Evolutionary conservation across 2,797 vertebrate species (phyloP).

Genomic region (Tenualosa thibaudeaui): DNA sequence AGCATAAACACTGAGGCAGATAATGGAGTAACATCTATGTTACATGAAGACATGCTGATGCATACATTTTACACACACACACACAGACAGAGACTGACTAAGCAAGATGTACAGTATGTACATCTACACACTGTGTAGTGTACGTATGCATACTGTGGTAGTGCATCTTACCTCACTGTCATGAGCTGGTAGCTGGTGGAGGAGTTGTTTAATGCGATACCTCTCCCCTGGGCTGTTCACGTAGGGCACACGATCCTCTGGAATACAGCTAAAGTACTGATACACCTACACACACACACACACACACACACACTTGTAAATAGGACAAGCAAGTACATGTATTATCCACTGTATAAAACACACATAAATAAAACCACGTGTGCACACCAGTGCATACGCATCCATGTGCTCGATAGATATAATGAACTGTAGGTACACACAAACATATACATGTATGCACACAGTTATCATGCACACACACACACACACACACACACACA

Average conservation of each 20-base stretch:
- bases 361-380: constrained; percentile 1
- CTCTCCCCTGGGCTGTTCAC: constrained; percentile 96
- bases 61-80: constrained; percentile 6
- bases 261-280: constrained; percentile 97
- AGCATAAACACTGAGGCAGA: not conserved
- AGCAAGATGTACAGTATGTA: no score
- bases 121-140: not conserved
- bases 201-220: constrained; percentile 92
- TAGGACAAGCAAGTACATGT: not conserved
- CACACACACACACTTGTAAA: not conserved
- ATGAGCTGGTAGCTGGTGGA: constrained; percentile 95
- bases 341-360: not conserved
- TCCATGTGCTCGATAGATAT: no score
- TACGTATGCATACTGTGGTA: not conserved
- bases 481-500: not conserved
- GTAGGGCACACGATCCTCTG: constrained; percentile 95
- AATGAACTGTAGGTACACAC: not conserved
- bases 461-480: not conserved
- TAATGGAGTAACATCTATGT: not conserved
- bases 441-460: not conserved
- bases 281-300: constrained; percentile 81
- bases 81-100: not conserved
- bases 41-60: not conserved
- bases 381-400: no score
- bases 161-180: constrained; percentile 90